Evolutionary conservation across 1,140 invertebrate species (phyloP).

Genomic region (Heliconius hermathena): DNA sequence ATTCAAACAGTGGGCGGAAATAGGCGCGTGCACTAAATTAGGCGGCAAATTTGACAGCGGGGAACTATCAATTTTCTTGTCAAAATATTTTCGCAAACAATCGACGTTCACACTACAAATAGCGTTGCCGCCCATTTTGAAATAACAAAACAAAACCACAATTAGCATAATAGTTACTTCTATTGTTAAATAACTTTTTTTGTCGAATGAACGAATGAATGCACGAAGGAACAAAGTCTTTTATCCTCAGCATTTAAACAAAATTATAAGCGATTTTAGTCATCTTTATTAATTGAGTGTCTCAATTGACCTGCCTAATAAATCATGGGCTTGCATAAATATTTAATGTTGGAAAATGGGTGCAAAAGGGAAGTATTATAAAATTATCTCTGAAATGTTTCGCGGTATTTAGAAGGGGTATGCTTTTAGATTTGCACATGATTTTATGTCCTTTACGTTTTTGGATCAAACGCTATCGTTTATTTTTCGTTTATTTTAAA

Average conservation of each 20-base stretch:
- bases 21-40: conserved; percentile 63
- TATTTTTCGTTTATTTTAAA: background rate
- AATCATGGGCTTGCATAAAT: conserved; percentile 70
- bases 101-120: conserved; percentile 54
- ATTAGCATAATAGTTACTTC: conserved; percentile 78
- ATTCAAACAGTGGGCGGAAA: conserved; percentile 66
- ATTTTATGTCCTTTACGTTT: conserved; percentile 32
- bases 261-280: conserved; percentile 32
- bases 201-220: background rate
- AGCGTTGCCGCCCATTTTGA: conserved; percentile 56
- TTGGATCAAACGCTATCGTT: background rate
- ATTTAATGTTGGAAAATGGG: conserved; percentile 73
- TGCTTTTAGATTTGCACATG: conserved; percentile 56
- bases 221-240: background rate
- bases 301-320: conserved; percentile 66
- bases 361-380: conserved; percentile 76
- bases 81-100: conserved; percentile 81
- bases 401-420: conserved; percentile 58
- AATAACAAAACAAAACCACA: conserved; percentile 80
- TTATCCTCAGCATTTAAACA: conserved; percentile 4
- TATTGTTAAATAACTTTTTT: conserved; percentile 31
- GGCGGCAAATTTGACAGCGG: conserved; percentile 71
- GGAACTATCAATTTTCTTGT: conserved; percentile 73
- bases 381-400: conserved; percentile 77
- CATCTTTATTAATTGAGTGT: conserved; percentile 57